A percentile compares a stretch with the other conserved stretches of the same genome.
Evolutionary conservation across 2,888 invertebrate species (phyloP).

Genomic region (Noctuana brunneofusca): DNA sequence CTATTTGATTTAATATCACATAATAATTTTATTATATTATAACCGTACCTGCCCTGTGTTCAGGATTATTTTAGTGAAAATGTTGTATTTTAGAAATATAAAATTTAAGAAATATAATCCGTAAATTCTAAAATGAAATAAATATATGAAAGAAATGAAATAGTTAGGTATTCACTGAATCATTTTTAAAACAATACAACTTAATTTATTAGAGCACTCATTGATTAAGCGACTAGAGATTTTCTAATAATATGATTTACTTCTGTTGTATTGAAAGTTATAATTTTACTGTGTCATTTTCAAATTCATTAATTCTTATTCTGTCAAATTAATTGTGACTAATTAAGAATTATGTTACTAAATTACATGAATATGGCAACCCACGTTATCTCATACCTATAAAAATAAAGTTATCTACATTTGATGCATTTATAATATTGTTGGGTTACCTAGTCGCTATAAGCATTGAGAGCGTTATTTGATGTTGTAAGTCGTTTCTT

Average conservation of each 20-base stretch:
- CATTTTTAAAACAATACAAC: not conserved
- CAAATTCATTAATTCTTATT: no score
- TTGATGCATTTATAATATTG: no score
- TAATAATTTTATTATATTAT: constrained; percentile 59
- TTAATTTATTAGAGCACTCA: not conserved
- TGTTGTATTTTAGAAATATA: constrained; percentile 34
- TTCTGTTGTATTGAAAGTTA: not conserved
- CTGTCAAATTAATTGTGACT: no score
- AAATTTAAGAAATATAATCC: constrained; percentile 4
- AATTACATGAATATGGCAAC: no score
- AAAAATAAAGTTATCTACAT: no score
- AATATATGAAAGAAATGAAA: no score
- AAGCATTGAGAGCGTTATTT: constrained; percentile 34
- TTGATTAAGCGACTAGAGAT: not conserved
- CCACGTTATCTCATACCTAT: no score
- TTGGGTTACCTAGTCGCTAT: not conserved
- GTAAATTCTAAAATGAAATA: constrained; percentile 14
- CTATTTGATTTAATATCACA: constrained; percentile 50
- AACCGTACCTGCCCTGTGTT: constrained; percentile 80
- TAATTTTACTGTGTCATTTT: no score
- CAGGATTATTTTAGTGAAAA: constrained; percentile 57
- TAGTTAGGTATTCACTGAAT: not conserved
- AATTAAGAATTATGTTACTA: no score
- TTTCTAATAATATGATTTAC: not conserved
- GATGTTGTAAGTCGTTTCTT: constrained; percentile 43